phyloP scores from a whole-genome alignment of 2,888 invertebrate species.

The Panzeria rudis region DNA sequence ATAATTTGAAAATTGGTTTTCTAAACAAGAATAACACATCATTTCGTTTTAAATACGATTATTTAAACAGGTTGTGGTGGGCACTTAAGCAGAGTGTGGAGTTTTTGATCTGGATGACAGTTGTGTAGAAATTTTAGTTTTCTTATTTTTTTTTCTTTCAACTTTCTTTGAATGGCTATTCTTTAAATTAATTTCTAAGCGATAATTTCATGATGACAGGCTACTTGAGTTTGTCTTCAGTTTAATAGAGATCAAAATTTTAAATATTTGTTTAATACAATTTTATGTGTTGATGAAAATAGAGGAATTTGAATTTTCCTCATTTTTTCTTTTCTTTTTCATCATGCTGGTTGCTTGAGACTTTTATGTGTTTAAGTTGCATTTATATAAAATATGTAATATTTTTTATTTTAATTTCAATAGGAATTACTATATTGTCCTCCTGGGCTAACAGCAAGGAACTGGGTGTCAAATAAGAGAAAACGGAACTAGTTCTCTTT shows the following conservation, averaged over 20 bases:
- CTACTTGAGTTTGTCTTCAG: constrained; percentile 57
- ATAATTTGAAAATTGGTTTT: constrained; percentile 72
- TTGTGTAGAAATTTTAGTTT: constrained; percentile 39
- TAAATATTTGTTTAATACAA: constrained; percentile 4
- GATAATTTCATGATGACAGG: constrained; percentile 55
- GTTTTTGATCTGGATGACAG: constrained; percentile 39
- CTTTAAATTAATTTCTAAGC: constrained; percentile 31
- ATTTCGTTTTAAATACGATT: constrained; percentile 26
- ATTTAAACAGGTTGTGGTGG: constrained; percentile 57
- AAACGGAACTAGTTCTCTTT: no score
- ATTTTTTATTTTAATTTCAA: no score
- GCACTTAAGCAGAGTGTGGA: constrained; percentile 44
- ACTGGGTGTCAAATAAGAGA: no score
- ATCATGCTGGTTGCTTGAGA: not conserved
- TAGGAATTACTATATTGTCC: no score
- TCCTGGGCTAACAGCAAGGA: no score
- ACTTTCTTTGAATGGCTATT: constrained; percentile 47
- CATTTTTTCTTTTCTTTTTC: not conserved
- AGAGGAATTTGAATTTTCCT: not conserved
- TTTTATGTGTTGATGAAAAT: not conserved
- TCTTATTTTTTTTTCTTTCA: constrained; percentile 4
- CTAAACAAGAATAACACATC: constrained; percentile 49
- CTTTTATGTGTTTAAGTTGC: not conserved
- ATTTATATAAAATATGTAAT: no score
- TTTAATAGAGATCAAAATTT: constrained; percentile 51